phyloP scores from a whole-genome alignment of 1,140 invertebrate genomes.

The Radopholus similis region DNA sequence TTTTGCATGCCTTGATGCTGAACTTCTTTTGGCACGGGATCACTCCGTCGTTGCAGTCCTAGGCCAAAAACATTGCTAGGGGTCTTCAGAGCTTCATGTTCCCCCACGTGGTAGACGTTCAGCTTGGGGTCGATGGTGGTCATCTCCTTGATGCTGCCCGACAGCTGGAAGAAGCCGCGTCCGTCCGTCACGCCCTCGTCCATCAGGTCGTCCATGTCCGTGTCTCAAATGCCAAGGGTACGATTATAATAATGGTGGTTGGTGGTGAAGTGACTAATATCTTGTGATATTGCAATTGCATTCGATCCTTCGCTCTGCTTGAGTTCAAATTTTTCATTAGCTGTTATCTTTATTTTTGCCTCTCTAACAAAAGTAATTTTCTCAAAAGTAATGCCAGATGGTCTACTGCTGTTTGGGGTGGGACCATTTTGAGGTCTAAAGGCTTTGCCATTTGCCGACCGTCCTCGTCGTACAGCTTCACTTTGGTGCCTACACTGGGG shows the following conservation, averaged over 20 bases:
- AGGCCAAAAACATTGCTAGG: not conserved
- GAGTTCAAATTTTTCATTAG: not conserved
- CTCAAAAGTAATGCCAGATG: no score
- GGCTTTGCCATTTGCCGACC: slow-evolving; percentile 17
- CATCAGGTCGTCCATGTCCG: slow-evolving; percentile 40
- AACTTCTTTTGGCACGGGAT: slow-evolving; percentile 23
- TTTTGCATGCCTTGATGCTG: slow-evolving; percentile 34
- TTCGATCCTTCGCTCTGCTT: not conserved
- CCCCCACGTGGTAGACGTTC: slow-evolving; percentile 36
- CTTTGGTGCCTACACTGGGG: slow-evolving; percentile 36
- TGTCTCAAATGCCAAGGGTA: no score
- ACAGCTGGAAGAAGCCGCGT: slow-evolving; percentile 36
- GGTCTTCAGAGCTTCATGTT: slow-evolving; percentile 1
- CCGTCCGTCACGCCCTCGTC: slow-evolving; percentile 42
- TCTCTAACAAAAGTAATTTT: no score
- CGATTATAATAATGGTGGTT: no score
- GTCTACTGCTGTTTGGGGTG: no score
- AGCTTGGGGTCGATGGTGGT: slow-evolving; percentile 33
- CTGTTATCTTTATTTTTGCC: no score
- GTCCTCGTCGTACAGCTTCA: slow-evolving; percentile 34
- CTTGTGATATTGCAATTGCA: no score
- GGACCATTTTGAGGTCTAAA: no score
- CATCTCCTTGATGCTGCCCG: slow-evolving; percentile 43
- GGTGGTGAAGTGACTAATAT: no score
- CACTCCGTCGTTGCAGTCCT: slow-evolving; percentile 22